Base-by-base conservation (phyloP, 2,888 invertebrate genomes). In the Tachystola acroxantha region DNA sequence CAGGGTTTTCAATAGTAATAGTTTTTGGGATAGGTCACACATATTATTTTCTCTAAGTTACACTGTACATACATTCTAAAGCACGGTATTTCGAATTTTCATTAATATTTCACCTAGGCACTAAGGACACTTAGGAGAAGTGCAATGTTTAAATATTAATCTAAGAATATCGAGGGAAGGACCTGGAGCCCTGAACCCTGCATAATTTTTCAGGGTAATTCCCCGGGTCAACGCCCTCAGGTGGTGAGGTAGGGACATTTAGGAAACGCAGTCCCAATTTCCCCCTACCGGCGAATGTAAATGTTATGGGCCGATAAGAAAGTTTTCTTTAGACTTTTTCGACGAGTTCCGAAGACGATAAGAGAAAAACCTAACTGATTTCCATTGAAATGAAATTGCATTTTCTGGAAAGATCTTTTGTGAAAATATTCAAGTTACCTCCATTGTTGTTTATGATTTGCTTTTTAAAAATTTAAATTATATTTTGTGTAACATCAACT, bases 71-170 rank as follows among this genome's bases (percentile, higher is more conserved):
- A n/a, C n/a, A n/a, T n/a, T n/a, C n/a, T n/a, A n/a, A n/a, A n/a
- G n/a, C n/a, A n/a, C n/a, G n/a, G n/a, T n/a, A n/a, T n/a, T n/a
- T n/a, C n/a, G n/a, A n/a, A n/a, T n/a, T n/a, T n/a, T n/a, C n/a
- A n/a, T n/a, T n/a, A n/a, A n/a, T n/a, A n/a, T n/a, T n/a, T n/a
- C n/a, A n/a, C n/a, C n/a, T n/a, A n/a, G n/a, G n/a, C n/a, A n/a
- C n/a, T n/a, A n/a, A n/a, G n/a, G n/a, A n/a, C n/a, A n/a, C n/a
- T n/a, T n/a, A n/a, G n/a, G n/a, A n/a, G n/a, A 16, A 10, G 11
- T 10, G 27, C 11, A 27, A 11, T 10, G 27, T 10, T 28, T 12
- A 30, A 30, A 16, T 30, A 30, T 30, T 14, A 30, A 30, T 14
- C 7, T 16, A 5, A 30, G 16, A 11, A 27, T 11, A n/a, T n/a